These are phyloP conservation scores for Hiodon tergisus DNA, from an alignment of 2,113 vertebrate genomes.

Conservation along the genomic window DNA sequence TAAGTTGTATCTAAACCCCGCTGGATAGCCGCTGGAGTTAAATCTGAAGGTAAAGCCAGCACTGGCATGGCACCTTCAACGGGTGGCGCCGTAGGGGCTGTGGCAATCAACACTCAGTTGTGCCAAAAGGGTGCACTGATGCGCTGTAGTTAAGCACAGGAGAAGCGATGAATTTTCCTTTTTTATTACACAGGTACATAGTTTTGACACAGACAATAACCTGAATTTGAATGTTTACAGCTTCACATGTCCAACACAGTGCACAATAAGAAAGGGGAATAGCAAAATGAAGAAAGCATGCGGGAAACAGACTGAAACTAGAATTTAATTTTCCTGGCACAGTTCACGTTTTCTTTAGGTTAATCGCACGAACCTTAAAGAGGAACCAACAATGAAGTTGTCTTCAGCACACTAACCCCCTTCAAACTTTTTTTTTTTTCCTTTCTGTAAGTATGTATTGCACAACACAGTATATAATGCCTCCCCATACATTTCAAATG, in stretches of 20 bases:
- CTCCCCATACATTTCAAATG: constrained; percentile 60
- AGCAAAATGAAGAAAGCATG: constrained; percentile 79
- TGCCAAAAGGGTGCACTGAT: no score
- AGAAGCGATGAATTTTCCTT: constrained; percentile 52
- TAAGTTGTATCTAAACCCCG: no score
- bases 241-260: constrained; percentile 86
- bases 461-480: constrained; percentile 69
- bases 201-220: constrained; percentile 86
- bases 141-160: no score
- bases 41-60: no score
- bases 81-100: no score
- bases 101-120: no score
- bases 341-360: constrained; percentile 73
- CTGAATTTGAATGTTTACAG: constrained; percentile 85
- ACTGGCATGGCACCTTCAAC: no score
- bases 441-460: constrained; percentile 69
- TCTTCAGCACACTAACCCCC: constrained; percentile 60
- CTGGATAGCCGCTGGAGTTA: no score
- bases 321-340: constrained; percentile 73
- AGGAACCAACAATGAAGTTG: constrained; percentile 47
- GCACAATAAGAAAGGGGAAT: constrained; percentile 82
- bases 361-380: constrained; percentile 62
- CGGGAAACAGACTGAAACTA: constrained; percentile 73
- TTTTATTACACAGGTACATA: constrained; percentile 95
- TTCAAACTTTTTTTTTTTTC: constrained; percentile 49